These are phyloP conservation scores for Bubo bubo DNA, from an alignment of 2,113 vertebrate species.

Conservation along the genomic window DNA sequence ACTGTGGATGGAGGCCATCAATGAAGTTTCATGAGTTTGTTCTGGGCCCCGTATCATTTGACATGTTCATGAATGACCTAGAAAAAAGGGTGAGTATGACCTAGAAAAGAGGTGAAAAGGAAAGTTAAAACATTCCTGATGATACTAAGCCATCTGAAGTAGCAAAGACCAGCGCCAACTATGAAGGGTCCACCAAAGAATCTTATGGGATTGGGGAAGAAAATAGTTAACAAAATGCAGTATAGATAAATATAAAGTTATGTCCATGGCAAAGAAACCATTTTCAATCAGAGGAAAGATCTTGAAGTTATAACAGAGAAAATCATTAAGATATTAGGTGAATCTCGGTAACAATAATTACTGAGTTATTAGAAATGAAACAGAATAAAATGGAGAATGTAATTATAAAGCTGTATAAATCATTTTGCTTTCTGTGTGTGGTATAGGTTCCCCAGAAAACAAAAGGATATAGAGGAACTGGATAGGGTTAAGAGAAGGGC, in stretches of 20 bases:
- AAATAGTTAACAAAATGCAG: not conserved
- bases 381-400: not conserved
- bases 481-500: not conserved
- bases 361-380: not conserved
- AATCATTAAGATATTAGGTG: not conserved
- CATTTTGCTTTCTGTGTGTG: not conserved
- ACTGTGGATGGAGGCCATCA: not conserved
- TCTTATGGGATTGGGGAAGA: not conserved
- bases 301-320: not conserved
- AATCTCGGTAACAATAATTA: not conserved
- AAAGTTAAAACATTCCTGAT: not conserved
- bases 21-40: not conserved
- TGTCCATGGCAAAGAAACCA: not conserved
- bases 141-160: not conserved
- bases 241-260: not conserved
- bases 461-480: not conserved
- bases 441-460: not conserved
- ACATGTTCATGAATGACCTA: not conserved
- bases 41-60: not conserved
- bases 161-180: not conserved
- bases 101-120: not conserved
- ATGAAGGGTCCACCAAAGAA: not conserved
- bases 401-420: not conserved
- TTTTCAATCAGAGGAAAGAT: not conserved
- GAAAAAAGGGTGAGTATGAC: not conserved